Base-by-base conservation (phyloP, 2,888 invertebrate species). In the Phania funesta region DNA sequence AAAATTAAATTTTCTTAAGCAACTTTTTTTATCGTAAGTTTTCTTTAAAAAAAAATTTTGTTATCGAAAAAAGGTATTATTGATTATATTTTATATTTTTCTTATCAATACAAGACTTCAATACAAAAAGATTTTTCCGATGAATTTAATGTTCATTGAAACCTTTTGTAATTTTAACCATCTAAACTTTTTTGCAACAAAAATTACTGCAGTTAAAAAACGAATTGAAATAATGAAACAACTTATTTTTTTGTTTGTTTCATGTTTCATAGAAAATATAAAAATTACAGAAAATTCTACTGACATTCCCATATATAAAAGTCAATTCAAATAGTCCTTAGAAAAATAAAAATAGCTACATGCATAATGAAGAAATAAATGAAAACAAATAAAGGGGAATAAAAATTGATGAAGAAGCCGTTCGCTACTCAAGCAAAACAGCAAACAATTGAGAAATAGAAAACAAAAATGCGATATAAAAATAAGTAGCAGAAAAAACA, bases 361-460 rank as follows among this genome's bases (percentile, higher is more conserved):
- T 1, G 24, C 35, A 20, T 11, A 50, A 52, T 4, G 18, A 56
- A 44, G 1, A 32, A n/a, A 64, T 16, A 48, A 60, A 64, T n/a
- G 8, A 29, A 68, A 62, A 32, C 32, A 24, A 54, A 64, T 18
- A 50, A 32, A 26, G 22, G 6, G 29, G 29, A 67, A 65, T 52
- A 60, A 35, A 73, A 73, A 46, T 67, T 73, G 73, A 73, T 73
- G 52, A 58, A 60, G 64, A 58, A 60, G 64, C 29, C 29, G 9
- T 38, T 56, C 1, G 29, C 16, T 5, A 20, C 32, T 13, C 9
- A 50, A 32, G 41, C 11, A 20, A 26, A 22, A 70, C 58, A 29
- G 29, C 52, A 64, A 65, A 38, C 58, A 65, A 75, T 65, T 75
- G 56, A 24, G 32, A 73, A 35, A 46, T 9, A 7, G 24, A 70